Evolutionary conservation across 2,113 vertebrate genomes (phyloP).

Genomic region (Phalacrocorax carbo): DNA sequence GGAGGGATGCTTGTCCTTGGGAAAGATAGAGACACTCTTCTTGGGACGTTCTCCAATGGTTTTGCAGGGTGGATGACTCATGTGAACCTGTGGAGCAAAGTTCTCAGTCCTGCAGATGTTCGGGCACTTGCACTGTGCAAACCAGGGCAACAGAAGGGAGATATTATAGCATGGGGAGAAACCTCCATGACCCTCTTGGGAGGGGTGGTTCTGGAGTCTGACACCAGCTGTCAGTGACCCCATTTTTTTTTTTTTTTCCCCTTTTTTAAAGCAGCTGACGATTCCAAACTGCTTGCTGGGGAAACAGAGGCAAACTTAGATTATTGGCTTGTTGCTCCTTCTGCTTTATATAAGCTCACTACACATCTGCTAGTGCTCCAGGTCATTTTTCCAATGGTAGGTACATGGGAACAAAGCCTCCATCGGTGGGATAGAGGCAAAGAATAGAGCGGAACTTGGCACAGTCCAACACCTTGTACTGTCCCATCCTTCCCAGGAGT

Average conservation of each 20-base stretch:
- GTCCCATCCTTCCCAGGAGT: neutral
- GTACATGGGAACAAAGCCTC: neutral
- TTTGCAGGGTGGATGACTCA: slow-evolving; percentile 78
- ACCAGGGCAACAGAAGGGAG: slow-evolving; percentile 52
- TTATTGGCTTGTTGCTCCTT: neutral
- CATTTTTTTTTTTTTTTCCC: neutral
- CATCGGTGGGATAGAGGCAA: neutral
- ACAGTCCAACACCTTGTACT: neutral
- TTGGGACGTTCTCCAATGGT: slow-evolving; percentile 72
- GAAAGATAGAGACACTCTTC: slow-evolving; percentile 76
- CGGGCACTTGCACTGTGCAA: slow-evolving; percentile 73
- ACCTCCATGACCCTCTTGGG: slow-evolving; percentile 74
- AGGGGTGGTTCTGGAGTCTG: slow-evolving; percentile 78
- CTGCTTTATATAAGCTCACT: neutral
- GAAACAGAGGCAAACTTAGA: neutral
- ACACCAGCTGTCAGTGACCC: slow-evolving; percentile 74
- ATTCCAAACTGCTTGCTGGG: neutral
- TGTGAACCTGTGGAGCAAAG: slow-evolving; percentile 80
- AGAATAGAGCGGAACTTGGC: neutral
- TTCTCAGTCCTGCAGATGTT: slow-evolving; percentile 68
- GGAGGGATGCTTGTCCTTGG: slow-evolving; percentile 76
- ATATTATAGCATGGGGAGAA: slow-evolving; percentile 80
- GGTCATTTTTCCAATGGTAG: neutral
- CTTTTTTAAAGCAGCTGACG: neutral
- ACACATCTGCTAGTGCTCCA: neutral